A percentile compares a stretch with the other conserved stretches of the same genome.
These are phyloP conservation scores for Atta texana DNA, from an alignment of 1,140 invertebrate genomes.

Conservation along the genomic window DNA sequence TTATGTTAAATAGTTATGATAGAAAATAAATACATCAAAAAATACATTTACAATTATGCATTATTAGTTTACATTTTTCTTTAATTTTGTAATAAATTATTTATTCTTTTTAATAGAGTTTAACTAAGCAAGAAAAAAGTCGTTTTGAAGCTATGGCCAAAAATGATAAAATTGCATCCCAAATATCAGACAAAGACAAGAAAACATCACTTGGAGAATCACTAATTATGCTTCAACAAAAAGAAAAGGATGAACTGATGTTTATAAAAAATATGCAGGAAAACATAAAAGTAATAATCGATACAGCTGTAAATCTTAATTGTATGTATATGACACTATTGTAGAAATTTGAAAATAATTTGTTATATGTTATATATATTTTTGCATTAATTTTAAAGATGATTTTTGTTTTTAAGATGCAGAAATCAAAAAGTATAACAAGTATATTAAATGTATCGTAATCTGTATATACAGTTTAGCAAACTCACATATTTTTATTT, in stretches of 20 bases:
- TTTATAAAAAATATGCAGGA: slow-evolving; percentile 71
- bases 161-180: slow-evolving; percentile 41
- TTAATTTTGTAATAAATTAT: background rate
- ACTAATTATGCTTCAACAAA: slow-evolving; percentile 52
- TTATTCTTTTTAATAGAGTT: slow-evolving; percentile 55
- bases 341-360: background rate
- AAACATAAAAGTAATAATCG: slow-evolving; percentile 68
- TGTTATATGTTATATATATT: background rate
- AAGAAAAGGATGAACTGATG: slow-evolving; percentile 55
- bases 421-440: background rate
- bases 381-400: slow-evolving; percentile 13
- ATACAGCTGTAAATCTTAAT: slow-evolving; percentile 46
- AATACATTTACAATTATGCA: background rate
- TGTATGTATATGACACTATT: slow-evolving; percentile 52
- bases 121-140: slow-evolving; percentile 66
- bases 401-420: background rate
- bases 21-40: slow-evolving; percentile 9
- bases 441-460: background rate
- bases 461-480: background rate
- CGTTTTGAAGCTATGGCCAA: slow-evolving; percentile 69
- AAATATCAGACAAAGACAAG: slow-evolving; percentile 37
- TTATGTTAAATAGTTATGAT: background rate
- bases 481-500: background rate
- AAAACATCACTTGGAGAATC: slow-evolving; percentile 74
- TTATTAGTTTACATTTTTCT: background rate